Evolutionary conservation across 2,888 invertebrate species (phyloP).

Genomic region (Lymantria dispar): DNA sequence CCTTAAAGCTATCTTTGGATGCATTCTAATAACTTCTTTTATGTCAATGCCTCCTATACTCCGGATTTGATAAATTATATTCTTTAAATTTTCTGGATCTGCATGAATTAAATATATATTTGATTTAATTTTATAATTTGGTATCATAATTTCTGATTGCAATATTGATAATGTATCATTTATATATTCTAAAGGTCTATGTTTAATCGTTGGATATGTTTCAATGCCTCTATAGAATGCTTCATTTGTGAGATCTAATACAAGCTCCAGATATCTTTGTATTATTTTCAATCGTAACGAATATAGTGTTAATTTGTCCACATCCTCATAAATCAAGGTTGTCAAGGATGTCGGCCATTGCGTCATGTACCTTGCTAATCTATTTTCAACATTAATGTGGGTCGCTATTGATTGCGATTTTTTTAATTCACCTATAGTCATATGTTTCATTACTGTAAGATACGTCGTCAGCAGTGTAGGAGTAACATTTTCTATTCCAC

Average conservation of each 20-base stretch:
- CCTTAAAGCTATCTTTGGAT: constrained; percentile 66
- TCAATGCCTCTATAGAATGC: constrained; percentile 63
- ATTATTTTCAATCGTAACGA: constrained; percentile 65
- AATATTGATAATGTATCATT: constrained; percentile 63
- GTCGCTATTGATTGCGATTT: constrained; percentile 40
- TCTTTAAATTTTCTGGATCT: constrained; percentile 67
- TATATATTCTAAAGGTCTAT: constrained; percentile 64
- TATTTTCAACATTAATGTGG: constrained; percentile 64
- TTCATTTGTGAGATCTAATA: constrained; percentile 58
- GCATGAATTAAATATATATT: constrained; percentile 70
- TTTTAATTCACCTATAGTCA: constrained; percentile 58
- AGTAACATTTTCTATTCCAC: constrained; percentile 55
- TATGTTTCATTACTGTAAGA: constrained; percentile 55
- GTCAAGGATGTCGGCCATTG: constrained; percentile 77
- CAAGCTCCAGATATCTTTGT: constrained; percentile 68
- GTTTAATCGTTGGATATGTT: constrained; percentile 73
- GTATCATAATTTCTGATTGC: constrained; percentile 58
- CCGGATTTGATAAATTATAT: constrained; percentile 55
- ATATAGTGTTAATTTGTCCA: constrained; percentile 52
- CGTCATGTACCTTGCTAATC: constrained; percentile 65
- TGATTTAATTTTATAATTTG: constrained; percentile 63
- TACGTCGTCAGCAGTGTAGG: constrained; percentile 48
- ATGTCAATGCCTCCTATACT: constrained; percentile 69
- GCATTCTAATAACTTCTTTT: constrained; percentile 65
- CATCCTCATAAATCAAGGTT: constrained; percentile 58